Evolutionary conservation across 2,113 vertebrate genomes (phyloP), one percentile per base, ranked within the genome.

Genomic region (Centropus bengalensis): DNA sequence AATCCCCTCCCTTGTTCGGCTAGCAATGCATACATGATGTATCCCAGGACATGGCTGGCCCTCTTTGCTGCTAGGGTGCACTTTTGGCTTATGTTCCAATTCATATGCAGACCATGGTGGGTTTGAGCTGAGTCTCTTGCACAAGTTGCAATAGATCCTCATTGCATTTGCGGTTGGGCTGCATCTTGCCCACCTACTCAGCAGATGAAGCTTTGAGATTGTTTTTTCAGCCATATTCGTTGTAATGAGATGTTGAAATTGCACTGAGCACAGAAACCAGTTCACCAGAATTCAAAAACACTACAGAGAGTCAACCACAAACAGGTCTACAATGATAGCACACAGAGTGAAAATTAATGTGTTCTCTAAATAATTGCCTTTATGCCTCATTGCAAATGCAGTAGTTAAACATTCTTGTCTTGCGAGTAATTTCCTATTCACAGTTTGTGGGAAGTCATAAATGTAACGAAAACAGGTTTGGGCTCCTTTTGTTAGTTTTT

Each of bases 401-500:
- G 64, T 80, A 94, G 93, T 93, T 97, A 97, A 95, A 91, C 59
- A 84, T 89, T 87, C 49, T 86, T 94, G 69, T 95, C 90, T 92
- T 96, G 28, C 81, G 69, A 96, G 40, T 86, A 81, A 97, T 93
- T 94, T 88, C 77, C 81, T 95, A 81, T 73, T 80, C 91, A 82
- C 94, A 80, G 86, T 95, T 95, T 93, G 96, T 93, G 58, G 69
- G 89, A 91, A 95, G 73, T 55, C 82, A 91, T 95, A 93, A 95
- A 91, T 88, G 88, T 92, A 96, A 97, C 94, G 91, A 86, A 97
- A 96, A 87, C 79, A 92, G 81, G 67, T 91, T 85, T 93, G 75
- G 27, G 23, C 68, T 82, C 69, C 49, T 86, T 96, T 88, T 93
- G 83, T 88, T 87, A 14, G 4, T 3, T 51, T 74, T 36, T 91